Base-by-base conservation (phyloP, 2,888 invertebrate species). In the Hoplodrina ambigua region DNA sequence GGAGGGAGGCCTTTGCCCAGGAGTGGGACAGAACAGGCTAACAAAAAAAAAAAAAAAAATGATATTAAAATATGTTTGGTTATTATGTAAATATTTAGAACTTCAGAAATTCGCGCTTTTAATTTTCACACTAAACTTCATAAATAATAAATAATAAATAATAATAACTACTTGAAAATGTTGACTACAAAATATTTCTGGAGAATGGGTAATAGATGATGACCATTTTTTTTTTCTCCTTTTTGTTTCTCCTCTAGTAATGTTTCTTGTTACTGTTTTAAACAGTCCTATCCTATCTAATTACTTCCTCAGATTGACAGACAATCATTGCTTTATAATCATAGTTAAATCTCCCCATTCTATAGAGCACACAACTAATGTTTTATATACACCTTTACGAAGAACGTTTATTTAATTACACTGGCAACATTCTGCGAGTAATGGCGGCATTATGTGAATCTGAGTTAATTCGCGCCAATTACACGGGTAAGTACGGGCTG, bases 381-480 rank as follows among this genome's bases (percentile, higher is more conserved):
- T 73, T 81, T 66, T 53, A 57, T 64, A 30, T 78, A 63, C 62
- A 57, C 37, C 72, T 58, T 60, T 63, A 57, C 57, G 58, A 41
- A 72, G 69, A 76, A 65, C 61, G 54, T 69, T 83, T 80, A 83
- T 80, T 83, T 80, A 84, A 84, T 86, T 81, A 75, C 75, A 69
- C 61, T 71, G 62, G 70, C 74, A 76, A 78, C 80, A 75, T 73
- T 85, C 78, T 81, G 80, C 80, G 70, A 68, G 72, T 75, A 78
- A 83, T 73, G 76, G 83, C 83, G 73, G 83, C 82, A 84, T 87
- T 89, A 87, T 84, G 87, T 84, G 86, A 87, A 86, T 85, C 85
- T 87, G 86, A 86, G 88, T 86, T 86, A 87, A 88, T 88, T 87
- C 73, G 65, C 73, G 70, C 71, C 87, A 83, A 86, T 88, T 87